Evolutionary conservation across 2,113 vertebrate genomes (phyloP).

Genomic region (Alectura lathami): DNA sequence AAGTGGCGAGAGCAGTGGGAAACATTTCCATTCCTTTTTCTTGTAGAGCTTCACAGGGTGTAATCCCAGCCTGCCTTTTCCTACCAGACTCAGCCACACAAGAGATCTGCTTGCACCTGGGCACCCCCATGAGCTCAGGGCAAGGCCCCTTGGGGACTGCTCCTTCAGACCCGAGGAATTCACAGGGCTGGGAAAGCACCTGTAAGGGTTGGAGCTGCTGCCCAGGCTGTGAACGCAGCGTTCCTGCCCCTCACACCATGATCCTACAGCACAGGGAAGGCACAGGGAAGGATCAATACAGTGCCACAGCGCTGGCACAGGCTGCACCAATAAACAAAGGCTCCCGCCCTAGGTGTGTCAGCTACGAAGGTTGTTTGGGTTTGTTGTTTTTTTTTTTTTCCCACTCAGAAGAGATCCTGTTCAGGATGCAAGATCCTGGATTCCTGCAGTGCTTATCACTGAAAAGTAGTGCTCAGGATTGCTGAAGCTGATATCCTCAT

Average conservation of each 20-base stretch:
- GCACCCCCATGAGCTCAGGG: not conserved
- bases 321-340: not conserved
- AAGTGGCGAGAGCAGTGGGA: not conserved
- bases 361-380: not conserved
- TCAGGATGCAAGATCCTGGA: not conserved
- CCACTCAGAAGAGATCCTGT: not conserved
- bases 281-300: rapidly evolving
- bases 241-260: rapidly evolving
- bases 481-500: not conserved
- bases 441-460: not conserved
- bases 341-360: conserved; percentile 1
- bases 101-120: not conserved
- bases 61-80: not conserved
- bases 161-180: not conserved
- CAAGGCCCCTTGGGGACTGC: not conserved
- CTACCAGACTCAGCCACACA: not conserved
- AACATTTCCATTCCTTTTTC: not conserved
- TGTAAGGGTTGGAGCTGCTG: not conserved
- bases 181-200: not conserved
- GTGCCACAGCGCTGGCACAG: not conserved
- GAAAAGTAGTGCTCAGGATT: not conserved
- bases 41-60: not conserved
- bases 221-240: not conserved
- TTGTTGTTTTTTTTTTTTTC: not conserved
- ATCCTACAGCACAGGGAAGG: not conserved